phyloP scores from a whole-genome alignment of 64 coral and sea anemone species.

The Montipora sp. region DNA sequence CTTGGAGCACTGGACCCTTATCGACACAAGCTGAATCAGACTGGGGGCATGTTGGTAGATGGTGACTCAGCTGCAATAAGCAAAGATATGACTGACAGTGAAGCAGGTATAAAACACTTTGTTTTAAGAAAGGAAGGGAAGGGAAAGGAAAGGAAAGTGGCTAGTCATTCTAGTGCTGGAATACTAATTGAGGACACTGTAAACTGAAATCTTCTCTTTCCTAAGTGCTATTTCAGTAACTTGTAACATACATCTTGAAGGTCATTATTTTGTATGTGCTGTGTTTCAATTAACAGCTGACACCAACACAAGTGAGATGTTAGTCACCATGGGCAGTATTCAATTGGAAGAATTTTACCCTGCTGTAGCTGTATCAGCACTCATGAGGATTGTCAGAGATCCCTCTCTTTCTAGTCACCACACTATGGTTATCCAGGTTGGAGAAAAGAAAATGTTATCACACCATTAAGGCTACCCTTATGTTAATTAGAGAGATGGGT shows the following conservation, averaged over 20 bases:
- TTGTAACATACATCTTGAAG: too few relatives aligned
- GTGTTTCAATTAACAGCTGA: slow-evolving; percentile 32
- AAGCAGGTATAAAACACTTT: slow-evolving; percentile 53
- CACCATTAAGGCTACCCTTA: too few relatives aligned
- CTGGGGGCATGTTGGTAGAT: slow-evolving; percentile 76
- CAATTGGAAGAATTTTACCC: slow-evolving; percentile 98
- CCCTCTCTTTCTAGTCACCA: slow-evolving; percentile 90
- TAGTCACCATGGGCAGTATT: slow-evolving; percentile 96
- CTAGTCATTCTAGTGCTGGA: too few relatives aligned
- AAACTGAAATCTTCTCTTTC: too few relatives aligned
- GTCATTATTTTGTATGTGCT: too few relatives aligned
- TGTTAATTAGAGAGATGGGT: too few relatives aligned
- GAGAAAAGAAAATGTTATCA: background rate
- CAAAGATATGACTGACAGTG: slow-evolving; percentile 79
- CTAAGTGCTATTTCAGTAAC: too few relatives aligned
- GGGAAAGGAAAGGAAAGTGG: too few relatives aligned
- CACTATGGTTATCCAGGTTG: slow-evolving; percentile 98
- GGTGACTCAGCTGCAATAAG: slow-evolving; percentile 71
- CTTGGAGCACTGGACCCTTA: slow-evolving; percentile 98
- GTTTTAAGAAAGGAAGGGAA: background rate
- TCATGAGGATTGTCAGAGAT: slow-evolving; percentile 96
- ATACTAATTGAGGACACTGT: too few relatives aligned
- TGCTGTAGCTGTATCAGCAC: slow-evolving; percentile 85
- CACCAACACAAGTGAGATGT: slow-evolving; percentile 97
- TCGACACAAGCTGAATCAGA: slow-evolving; percentile 98